Conservation (phyloP, 2,888 invertebrate genomes). For the Rhyacophila evoluta region DNA sequence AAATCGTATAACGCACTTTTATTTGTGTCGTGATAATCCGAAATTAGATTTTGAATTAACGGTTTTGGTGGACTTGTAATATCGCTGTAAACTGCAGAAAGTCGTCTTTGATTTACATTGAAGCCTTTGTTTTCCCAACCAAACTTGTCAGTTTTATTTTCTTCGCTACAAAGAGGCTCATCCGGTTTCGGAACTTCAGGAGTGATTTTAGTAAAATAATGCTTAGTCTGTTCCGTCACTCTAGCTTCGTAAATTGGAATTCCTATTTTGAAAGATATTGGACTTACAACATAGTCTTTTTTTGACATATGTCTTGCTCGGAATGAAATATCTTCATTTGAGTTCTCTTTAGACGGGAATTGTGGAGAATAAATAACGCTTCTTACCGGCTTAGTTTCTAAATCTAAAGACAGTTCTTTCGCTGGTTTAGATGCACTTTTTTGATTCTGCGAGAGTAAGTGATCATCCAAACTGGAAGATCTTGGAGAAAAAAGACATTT, state of each 20-base stretch:
- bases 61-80: slow-evolving; percentile 30
- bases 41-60: slow-evolving; percentile 32
- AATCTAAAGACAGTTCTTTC: slow-evolving; percentile 23
- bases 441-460: slow-evolving; percentile 20
- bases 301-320: not conserved
- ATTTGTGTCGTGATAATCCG: slow-evolving; percentile 35
- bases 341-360: slow-evolving; percentile 12
- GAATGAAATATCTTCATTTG: slow-evolving; percentile 6
- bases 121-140: slow-evolving; percentile 71
- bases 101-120: slow-evolving; percentile 53
- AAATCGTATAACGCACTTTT: slow-evolving; percentile 23
- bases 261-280: slow-evolving; percentile 6
- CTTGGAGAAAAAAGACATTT: slow-evolving; percentile 49
- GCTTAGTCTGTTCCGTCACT: not conserved
- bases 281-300: not conserved
- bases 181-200: not conserved
- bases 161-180: slow-evolving; percentile 11
- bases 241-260: not conserved
- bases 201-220: not conserved
- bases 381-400: not conserved
- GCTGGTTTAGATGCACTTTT: not conserved
- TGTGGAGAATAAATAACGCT: slow-evolving; percentile 10
- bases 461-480: slow-evolving; percentile 52
- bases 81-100: slow-evolving; percentile 30
- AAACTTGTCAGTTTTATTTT: slow-evolving; percentile 66